Conservation (phyloP, 2,888 invertebrate genomes). For the Amiota communis region DNA sequence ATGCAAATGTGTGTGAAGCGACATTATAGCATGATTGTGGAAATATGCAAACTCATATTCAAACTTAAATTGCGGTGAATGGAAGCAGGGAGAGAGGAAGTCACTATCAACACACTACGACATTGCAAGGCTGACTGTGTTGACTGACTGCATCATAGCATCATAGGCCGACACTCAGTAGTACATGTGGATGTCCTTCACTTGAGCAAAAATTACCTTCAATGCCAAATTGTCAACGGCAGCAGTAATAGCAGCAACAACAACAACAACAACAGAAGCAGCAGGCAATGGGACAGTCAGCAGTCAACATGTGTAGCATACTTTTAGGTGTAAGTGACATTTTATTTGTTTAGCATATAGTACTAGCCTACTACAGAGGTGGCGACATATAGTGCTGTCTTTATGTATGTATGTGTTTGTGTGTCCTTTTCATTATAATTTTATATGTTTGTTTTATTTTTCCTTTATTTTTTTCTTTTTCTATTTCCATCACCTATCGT, state of each 20-base stretch:
- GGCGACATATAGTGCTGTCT: not conserved
- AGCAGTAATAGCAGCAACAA: too few relatives aligned
- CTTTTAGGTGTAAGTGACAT: constrained; percentile 1
- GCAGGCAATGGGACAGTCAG: not conserved
- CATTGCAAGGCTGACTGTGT: too few relatives aligned
- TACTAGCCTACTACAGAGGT: too few relatives aligned
- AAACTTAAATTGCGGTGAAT: too few relatives aligned
- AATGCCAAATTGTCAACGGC: too few relatives aligned
- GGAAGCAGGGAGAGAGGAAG: too few relatives aligned
- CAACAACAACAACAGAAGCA: too few relatives aligned
- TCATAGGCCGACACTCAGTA: too few relatives aligned
- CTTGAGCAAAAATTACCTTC: not conserved
- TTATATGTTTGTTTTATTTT: not conserved
- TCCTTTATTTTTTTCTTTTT: not conserved
- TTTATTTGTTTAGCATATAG: not conserved
- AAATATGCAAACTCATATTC: too few relatives aligned
- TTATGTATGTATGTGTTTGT: not conserved
- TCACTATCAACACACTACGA: too few relatives aligned
- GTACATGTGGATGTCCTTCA: not conserved
- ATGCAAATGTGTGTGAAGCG: not conserved
- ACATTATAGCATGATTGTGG: too few relatives aligned
- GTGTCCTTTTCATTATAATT: not conserved
- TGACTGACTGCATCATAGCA: too few relatives aligned
- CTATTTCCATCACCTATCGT: not conserved
- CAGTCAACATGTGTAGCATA: not conserved